Conservation (phyloP, 2,888 invertebrate genomes). For the Ormyrus rosae region DNA sequence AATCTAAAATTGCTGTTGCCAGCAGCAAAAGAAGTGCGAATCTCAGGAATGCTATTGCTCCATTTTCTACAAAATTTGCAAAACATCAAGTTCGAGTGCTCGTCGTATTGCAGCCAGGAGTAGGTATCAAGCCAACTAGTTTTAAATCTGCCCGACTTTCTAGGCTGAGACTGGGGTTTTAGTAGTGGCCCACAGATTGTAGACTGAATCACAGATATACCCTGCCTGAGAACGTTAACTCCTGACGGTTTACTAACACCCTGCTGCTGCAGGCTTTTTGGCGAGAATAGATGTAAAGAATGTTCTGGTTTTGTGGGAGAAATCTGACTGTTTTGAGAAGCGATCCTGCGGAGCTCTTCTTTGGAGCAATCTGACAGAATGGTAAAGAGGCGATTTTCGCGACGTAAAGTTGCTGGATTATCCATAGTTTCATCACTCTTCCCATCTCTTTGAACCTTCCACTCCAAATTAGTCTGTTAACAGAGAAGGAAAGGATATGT, state of each 20-base stretch:
- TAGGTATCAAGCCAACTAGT: constrained; percentile 83
- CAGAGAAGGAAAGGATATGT: constrained; percentile 82
- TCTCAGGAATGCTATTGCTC: constrained; percentile 83
- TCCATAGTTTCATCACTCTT: constrained; percentile 74
- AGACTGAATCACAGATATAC: constrained; percentile 71
- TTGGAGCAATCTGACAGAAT: constrained; percentile 10
- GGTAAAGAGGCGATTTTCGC: constrained; percentile 61
- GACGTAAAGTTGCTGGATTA: constrained; percentile 59
- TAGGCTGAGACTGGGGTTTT: constrained; percentile 61
- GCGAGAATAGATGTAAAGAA: neutral
- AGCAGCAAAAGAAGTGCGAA: constrained; percentile 87
- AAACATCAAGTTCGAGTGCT: constrained; percentile 82
- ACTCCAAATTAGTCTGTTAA: constrained; percentile 80
- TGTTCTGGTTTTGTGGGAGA: constrained; percentile 4
- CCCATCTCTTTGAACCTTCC: constrained; percentile 76
- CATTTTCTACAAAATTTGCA: constrained; percentile 86
- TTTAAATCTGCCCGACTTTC: constrained; percentile 83
- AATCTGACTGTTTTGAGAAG: constrained; percentile 60
- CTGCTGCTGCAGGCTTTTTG: constrained; percentile 35
- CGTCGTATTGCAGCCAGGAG: constrained; percentile 86
- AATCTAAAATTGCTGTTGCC: constrained; percentile 86
- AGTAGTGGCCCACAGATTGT: constrained; percentile 59
- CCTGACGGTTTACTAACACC: constrained; percentile 44
- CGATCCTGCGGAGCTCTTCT: constrained; percentile 19
- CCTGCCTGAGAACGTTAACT: constrained; percentile 62